Conservation (phyloP, 2,888 invertebrate genomes). For the Meiosimyza decipiens region DNA sequence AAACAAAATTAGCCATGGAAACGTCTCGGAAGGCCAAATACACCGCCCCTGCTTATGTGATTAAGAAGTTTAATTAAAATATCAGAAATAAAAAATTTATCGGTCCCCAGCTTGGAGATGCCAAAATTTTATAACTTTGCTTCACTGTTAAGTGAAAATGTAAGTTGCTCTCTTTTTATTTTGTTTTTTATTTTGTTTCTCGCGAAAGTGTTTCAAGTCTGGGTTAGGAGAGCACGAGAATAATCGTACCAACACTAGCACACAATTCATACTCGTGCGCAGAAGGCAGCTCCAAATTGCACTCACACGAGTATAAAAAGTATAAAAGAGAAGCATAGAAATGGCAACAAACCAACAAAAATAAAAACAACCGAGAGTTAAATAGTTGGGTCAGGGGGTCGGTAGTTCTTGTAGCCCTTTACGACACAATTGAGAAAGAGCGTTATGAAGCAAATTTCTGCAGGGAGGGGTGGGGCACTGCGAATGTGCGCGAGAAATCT, state of each 20-base stretch:
- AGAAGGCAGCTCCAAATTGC: constrained; percentile 7
- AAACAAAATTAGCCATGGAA: too few relatives aligned
- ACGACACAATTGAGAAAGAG: not conserved
- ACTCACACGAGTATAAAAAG: not conserved
- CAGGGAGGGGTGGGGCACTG: too few relatives aligned
- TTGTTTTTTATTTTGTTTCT: constrained; percentile 21
- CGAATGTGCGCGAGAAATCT: too few relatives aligned
- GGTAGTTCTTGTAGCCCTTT: constrained; percentile 5
- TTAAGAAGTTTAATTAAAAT: too few relatives aligned
- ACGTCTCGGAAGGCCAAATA: too few relatives aligned
- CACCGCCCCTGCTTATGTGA: too few relatives aligned
- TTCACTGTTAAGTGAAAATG: constrained; percentile 36
- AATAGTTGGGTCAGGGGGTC: constrained; percentile 42
- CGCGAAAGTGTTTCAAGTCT: constrained; percentile 44
- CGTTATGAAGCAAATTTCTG: not conserved
- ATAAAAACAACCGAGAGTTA: not conserved
- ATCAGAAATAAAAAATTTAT: too few relatives aligned
- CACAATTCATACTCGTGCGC: constrained; percentile 24
- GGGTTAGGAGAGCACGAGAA: constrained; percentile 47
- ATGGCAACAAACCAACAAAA: constrained; percentile 18
- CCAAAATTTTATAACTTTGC: not conserved
- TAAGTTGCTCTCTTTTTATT: constrained; percentile 14
- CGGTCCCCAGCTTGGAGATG: too few relatives aligned
- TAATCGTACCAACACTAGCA: not conserved
- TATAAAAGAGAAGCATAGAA: constrained; percentile 38